Evolutionary conservation across 2,113 vertebrate genomes (phyloP).

Genomic region (Rhinoderma darwinii): DNA sequence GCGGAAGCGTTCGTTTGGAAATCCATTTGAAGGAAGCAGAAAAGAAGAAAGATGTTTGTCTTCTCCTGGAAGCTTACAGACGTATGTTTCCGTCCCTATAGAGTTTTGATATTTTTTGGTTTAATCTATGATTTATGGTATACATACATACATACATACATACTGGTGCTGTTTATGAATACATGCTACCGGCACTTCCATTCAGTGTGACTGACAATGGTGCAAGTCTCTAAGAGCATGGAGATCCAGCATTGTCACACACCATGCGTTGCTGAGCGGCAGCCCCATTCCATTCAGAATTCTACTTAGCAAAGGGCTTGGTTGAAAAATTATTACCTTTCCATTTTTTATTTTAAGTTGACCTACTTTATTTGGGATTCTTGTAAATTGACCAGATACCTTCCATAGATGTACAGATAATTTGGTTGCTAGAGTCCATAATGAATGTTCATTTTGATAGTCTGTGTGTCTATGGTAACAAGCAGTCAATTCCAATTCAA

Average conservation of each 20-base stretch:
- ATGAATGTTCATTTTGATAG: not conserved
- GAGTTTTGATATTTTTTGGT: not conserved
- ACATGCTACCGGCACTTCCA: no score
- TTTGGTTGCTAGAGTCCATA: not conserved
- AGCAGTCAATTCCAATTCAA: not conserved
- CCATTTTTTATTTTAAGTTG: not conserved
- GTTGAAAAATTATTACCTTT: not conserved
- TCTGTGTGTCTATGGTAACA: not conserved
- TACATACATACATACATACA: no score
- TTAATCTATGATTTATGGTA: not conserved
- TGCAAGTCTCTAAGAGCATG: no score
- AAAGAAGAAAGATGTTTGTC: slow-evolving; percentile 84
- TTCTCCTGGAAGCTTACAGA: slow-evolving; percentile 77
- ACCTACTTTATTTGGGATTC: not conserved
- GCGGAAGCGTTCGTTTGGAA: slow-evolving; percentile 95
- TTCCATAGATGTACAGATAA: not conserved
- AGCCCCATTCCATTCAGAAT: not conserved
- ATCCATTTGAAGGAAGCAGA: slow-evolving; percentile 90
- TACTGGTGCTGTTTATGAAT: no score
- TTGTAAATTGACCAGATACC: not conserved
- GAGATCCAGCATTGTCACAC: not conserved
- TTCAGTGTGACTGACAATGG: no score
- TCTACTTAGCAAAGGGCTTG: not conserved
- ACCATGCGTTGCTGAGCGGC: not conserved
- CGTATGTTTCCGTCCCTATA: slow-evolving; percentile 74